Conservation (phyloP, 2,888 invertebrate genomes). For the Athalia cordata region DNA sequence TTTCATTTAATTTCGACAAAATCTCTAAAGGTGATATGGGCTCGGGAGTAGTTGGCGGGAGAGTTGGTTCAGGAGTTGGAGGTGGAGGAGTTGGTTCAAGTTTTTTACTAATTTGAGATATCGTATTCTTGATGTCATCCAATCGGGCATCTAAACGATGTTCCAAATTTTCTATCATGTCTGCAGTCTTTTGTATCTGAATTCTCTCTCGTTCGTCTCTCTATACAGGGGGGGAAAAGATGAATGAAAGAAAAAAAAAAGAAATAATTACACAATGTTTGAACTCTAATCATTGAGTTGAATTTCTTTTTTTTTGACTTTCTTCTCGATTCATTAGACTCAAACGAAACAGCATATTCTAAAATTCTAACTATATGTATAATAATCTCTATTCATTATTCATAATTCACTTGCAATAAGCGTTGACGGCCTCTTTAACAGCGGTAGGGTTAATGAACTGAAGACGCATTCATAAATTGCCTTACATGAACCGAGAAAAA, state of each 20-base stretch:
- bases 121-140: constrained; percentile 71
- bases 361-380: constrained; percentile 9
- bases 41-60: background rate
- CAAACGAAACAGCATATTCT: background rate
- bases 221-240: constrained; percentile 66
- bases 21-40: constrained; percentile 50
- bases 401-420: background rate
- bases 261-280: too few species aligned
- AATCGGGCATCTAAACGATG: constrained; percentile 74
- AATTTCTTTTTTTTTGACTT: too few species aligned
- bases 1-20: constrained; percentile 59
- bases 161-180: constrained; percentile 76
- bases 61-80: background rate
- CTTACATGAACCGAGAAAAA: constrained; percentile 7
- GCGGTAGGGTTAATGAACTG: constrained; percentile 30
- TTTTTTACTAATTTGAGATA: constrained; percentile 69
- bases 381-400: constrained; percentile 33
- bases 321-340: background rate
- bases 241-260: constrained; percentile 15
- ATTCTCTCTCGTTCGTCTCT: constrained; percentile 81
- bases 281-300: too few species aligned
- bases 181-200: constrained; percentile 79
- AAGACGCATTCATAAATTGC: background rate
- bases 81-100: constrained; percentile 47
- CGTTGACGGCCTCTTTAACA: constrained; percentile 1